These are phyloP conservation scores for Pangasius djambal DNA, from an alignment of 2,797 vertebrate species.

Conservation along the genomic window DNA sequence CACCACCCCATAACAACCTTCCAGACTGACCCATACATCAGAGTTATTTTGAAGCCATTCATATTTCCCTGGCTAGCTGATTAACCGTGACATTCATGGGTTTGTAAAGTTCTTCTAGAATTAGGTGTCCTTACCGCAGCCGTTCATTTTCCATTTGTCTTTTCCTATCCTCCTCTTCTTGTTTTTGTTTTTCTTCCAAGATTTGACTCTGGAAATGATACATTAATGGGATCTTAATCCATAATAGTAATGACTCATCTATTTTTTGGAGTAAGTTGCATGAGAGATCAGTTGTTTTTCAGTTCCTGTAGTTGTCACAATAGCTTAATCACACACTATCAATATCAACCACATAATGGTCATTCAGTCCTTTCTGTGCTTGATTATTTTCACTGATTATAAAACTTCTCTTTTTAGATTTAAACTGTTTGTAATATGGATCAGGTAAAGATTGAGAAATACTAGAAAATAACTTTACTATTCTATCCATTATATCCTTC, in stretches of 20 bases:
- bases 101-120: slow-evolving; percentile 45
- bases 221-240: slow-evolving; percentile 34
- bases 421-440: not conserved
- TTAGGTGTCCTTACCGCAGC: slow-evolving; percentile 72
- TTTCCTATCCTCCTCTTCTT: slow-evolving; percentile 69
- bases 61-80: slow-evolving; percentile 27
- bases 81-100: slow-evolving; percentile 49
- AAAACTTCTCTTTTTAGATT: not conserved
- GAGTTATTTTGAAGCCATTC: slow-evolving; percentile 19
- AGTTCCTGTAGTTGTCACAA: slow-evolving; percentile 14
- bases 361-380: slow-evolving; percentile 23
- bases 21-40: slow-evolving; percentile 39
- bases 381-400: slow-evolving; percentile 38
- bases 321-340: slow-evolving; percentile 24
- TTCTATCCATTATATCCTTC: not conserved
- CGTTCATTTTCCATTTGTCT: slow-evolving; percentile 70
- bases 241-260: slow-evolving; percentile 25
- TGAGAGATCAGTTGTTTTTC: slow-evolving; percentile 21
- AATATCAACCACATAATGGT: slow-evolving; percentile 24
- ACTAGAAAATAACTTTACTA: slow-evolving; percentile 42
- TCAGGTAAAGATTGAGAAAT: slow-evolving; percentile 43
- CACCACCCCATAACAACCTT: slow-evolving; percentile 30
- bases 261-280: slow-evolving; percentile 2
- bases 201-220: slow-evolving; percentile 73
- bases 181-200: slow-evolving; percentile 66